Percentiles rank a stretch among this genome's conserved stretches.
Conservation (phyloP, 2,113 vertebrate genomes). For the Andinoacara biseriatus region DNA sequence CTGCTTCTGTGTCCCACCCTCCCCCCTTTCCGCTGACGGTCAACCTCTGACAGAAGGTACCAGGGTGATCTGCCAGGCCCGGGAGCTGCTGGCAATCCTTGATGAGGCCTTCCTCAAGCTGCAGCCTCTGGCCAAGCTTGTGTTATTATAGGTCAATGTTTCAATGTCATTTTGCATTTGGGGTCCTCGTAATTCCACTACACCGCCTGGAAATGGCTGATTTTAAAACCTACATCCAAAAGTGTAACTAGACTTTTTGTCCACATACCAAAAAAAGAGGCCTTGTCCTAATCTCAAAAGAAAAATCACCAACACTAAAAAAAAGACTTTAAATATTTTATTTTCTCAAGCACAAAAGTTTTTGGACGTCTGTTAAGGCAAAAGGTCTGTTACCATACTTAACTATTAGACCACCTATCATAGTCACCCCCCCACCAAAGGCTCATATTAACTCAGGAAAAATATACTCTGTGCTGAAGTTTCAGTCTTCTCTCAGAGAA, state of each 20-base stretch:
- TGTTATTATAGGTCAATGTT: too few species aligned
- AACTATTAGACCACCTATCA: background rate
- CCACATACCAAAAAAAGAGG: background rate
- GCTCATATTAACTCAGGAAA: background rate
- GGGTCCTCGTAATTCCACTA: too few species aligned
- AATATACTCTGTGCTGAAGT: background rate
- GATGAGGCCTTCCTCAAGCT: too few species aligned
- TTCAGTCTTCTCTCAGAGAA: conserved; percentile 1
- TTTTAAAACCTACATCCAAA: too few species aligned
- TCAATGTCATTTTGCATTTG: too few species aligned
- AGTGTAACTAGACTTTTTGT: too few species aligned
- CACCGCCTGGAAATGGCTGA: too few species aligned
- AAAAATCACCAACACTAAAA: background rate
- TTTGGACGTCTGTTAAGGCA: background rate
- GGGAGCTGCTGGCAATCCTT: background rate
- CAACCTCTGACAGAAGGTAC: background rate
- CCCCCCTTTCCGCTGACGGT: background rate
- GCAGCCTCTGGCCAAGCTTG: too few species aligned
- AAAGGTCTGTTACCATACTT: background rate
- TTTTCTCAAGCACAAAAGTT: background rate
- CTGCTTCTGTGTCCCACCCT: background rate
- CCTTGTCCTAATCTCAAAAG: background rate
- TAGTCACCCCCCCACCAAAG: background rate
- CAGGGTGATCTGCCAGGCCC: background rate
- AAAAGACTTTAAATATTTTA: background rate